phyloP scores from a whole-genome alignment of 2,113 vertebrate species.

The Amblyornis subalaris region DNA sequence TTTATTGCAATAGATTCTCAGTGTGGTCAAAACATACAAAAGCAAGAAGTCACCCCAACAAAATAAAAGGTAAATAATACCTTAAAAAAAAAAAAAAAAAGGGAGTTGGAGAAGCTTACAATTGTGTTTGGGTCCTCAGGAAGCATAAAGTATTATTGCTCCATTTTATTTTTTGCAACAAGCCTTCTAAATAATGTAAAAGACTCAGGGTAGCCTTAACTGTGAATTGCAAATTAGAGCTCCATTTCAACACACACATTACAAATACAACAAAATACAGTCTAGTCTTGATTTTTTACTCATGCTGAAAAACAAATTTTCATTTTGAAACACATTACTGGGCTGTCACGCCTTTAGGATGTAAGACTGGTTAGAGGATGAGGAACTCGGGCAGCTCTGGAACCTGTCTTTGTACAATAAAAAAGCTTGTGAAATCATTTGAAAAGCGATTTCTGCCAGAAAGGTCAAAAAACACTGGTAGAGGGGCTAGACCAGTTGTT shows the following conservation, averaged over 20 bases:
- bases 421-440: not conserved
- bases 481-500: not conserved
- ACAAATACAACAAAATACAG: not conserved
- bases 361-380: not conserved
- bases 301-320: not conserved
- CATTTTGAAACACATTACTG: not conserved
- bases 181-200: not conserved
- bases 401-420: not conserved
- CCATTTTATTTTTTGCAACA: not conserved
- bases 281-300: not conserved
- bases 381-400: not conserved
- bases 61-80: not conserved
- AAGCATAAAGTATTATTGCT: not conserved
- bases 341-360: not conserved
- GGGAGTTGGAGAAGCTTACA: not conserved
- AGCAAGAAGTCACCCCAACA: not conserved
- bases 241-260: not conserved
- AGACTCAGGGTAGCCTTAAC: not conserved
- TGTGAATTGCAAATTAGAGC: not conserved
- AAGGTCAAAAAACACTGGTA: not conserved
- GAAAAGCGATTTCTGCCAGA: not conserved
- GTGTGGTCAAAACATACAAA: not conserved
- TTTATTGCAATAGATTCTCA: not conserved
- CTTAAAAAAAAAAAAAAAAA: not conserved
- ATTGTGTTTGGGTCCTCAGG: not conserved